Evolutionary conservation across 2,797 vertebrate genomes (phyloP).

Genomic region (Chelidonichthys spinosus): DNA sequence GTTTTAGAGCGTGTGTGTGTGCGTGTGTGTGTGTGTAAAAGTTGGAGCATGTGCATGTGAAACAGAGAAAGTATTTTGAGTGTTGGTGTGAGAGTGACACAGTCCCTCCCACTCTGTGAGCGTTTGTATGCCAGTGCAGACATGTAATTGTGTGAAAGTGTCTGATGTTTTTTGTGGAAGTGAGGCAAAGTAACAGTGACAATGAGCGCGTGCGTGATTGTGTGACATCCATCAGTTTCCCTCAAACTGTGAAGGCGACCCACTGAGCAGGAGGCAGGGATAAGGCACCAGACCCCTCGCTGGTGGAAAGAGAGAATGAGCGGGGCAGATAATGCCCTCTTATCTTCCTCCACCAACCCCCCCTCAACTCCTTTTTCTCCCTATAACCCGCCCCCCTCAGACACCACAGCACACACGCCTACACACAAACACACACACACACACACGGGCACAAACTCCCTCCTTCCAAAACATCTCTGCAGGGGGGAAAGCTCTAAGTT

Average conservation of each 20-base stretch:
- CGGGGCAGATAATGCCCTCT: conserved; percentile 75
- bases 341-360: conserved; percentile 55
- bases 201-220: conserved; percentile 32
- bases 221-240: conserved; percentile 65
- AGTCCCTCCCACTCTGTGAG: conserved; percentile 1
- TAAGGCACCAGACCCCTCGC: conserved; percentile 70
- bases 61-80: conserved; percentile 28
- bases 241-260: conserved; percentile 65
- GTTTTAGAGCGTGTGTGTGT: background rate
- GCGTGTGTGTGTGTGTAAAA: background rate
- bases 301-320: conserved; percentile 73
- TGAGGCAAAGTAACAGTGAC: conserved; percentile 37
- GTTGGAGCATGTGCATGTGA: conserved; percentile 6
- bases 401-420: conserved; percentile 14
- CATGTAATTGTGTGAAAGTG: conserved; percentile 33
- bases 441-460: conserved; percentile 20
- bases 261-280: conserved; percentile 68
- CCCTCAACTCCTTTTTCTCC: conserved; percentile 36
- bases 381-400: conserved; percentile 37
- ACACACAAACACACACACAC: conserved; percentile 10
- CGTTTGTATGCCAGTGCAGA: conserved; percentile 14
- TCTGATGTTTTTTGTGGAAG: conserved; percentile 36
- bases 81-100: conserved; percentile 25
- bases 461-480: conserved; percentile 33
- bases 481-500: conserved; percentile 57